phyloP scores from a whole-genome alignment of 2,113 vertebrate species.

The Acinonyx jubatus region DNA sequence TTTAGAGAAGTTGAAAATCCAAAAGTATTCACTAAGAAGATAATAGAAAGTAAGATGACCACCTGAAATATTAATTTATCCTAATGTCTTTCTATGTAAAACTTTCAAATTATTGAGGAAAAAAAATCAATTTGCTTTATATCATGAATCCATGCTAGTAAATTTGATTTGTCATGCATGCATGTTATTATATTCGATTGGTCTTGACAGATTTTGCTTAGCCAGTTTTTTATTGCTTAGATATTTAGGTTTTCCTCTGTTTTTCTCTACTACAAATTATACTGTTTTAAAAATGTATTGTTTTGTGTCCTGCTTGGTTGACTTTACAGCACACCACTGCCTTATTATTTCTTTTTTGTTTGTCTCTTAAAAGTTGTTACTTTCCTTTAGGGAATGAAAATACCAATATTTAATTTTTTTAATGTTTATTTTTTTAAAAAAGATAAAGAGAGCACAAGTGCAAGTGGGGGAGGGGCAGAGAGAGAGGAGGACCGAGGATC shows the following conservation, averaged over 20 bases:
- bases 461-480: too few relatives aligned
- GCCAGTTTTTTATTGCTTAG: not conserved
- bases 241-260: not conserved
- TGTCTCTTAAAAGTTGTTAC: not conserved
- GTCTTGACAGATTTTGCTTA: not conserved
- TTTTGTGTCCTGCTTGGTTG: not conserved
- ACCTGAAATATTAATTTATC: not conserved
- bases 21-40: not conserved
- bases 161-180: not conserved
- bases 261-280: not conserved
- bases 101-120: not conserved
- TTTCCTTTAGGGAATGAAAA: not conserved
- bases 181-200: not conserved
- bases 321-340: not conserved
- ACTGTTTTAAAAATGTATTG: not conserved
- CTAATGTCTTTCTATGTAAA: slow-evolving; percentile 28
- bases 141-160: not conserved
- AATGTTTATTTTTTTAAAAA: too few relatives aligned
- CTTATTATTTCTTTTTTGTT: not conserved
- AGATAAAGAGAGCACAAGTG: too few relatives aligned
- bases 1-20: slow-evolving; percentile 24
- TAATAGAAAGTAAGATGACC: not conserved
- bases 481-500: too few relatives aligned
- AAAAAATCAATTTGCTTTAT: slow-evolving; percentile 26
- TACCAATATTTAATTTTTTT: not conserved